Percentiles rank a stretch among this genome's conserved stretches.
Evolutionary conservation across 1,140 invertebrate species (phyloP).

Genomic region (Drosophila fuyamai): DNA sequence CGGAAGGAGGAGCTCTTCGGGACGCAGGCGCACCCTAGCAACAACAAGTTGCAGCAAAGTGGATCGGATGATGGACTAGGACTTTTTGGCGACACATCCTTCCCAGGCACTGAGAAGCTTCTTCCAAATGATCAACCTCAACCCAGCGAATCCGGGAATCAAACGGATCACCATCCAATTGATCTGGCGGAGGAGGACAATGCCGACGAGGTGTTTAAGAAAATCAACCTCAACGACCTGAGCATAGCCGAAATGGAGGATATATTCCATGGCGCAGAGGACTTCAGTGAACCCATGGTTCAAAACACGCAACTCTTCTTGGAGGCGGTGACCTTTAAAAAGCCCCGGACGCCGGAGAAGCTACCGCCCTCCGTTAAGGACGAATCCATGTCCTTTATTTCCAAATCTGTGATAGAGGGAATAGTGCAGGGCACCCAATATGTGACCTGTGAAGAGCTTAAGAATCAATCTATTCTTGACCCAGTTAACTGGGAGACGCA

Average conservation of each 20-base stretch:
- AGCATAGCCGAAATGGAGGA: slow-evolving; percentile 47
- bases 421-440: slow-evolving; percentile 73
- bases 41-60: slow-evolving; percentile 23
- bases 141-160: not conserved
- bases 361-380: slow-evolving; percentile 2
- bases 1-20: slow-evolving; percentile 37
- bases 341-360: slow-evolving; percentile 53
- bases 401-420: slow-evolving; percentile 61
- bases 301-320: slow-evolving; percentile 73
- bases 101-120: slow-evolving; percentile 7
- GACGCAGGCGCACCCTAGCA: slow-evolving; percentile 24
- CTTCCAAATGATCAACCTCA: no score
- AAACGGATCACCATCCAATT: slow-evolving; percentile 10
- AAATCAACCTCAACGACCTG: slow-evolving; percentile 65
- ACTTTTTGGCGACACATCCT: slow-evolving; percentile 63
- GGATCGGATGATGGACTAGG: slow-evolving; percentile 59
- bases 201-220: slow-evolving; percentile 45
- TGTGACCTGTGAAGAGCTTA: slow-evolving; percentile 51
- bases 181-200: slow-evolving; percentile 20
- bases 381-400: slow-evolving; percentile 53
- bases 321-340: slow-evolving; percentile 65
- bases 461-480: slow-evolving; percentile 50
- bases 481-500: slow-evolving; percentile 70
- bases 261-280: slow-evolving; percentile 54
- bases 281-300: slow-evolving; percentile 40